These are phyloP conservation scores for Esox niger DNA, from an alignment of 2,113 vertebrate species.

Conservation along the genomic window DNA sequence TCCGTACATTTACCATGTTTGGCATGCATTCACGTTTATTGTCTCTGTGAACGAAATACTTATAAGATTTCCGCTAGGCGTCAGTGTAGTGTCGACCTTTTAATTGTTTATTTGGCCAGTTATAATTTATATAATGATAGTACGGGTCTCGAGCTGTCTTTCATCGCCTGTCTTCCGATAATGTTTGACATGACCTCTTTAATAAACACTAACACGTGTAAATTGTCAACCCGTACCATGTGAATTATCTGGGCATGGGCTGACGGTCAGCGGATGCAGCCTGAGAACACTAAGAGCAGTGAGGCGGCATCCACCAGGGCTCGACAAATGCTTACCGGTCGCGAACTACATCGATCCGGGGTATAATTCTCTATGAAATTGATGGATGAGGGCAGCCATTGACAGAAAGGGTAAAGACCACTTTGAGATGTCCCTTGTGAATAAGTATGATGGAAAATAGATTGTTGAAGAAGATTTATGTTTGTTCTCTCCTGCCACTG, in stretches of 20 bases:
- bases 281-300: slow-evolving; percentile 29
- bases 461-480: slow-evolving; percentile 84
- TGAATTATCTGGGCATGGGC: slow-evolving; percentile 36
- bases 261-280: slow-evolving; percentile 30
- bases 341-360: slow-evolving; percentile 88
- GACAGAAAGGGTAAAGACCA: slow-evolving; percentile 88
- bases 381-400: slow-evolving; percentile 87
- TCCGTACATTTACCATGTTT: not conserved
- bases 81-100: no score
- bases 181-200: slow-evolving; percentile 2
- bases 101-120: no score
- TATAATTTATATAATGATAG: no score
- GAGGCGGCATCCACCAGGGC: slow-evolving; percentile 65
- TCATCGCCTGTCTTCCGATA: not conserved
- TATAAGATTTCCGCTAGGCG: no score
- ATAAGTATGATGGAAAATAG: slow-evolving; percentile 81
- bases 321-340: slow-evolving; percentile 77
- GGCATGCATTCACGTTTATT: no score
- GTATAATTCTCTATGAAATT: slow-evolving; percentile 92
- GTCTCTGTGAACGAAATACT: no score
- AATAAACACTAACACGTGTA: slow-evolving; percentile 27
- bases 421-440: slow-evolving; percentile 81
- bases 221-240: slow-evolving; percentile 18
- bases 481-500: slow-evolving; percentile 67
- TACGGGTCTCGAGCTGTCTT: no score